Evolutionary conservation across 2,113 vertebrate genomes (phyloP).

Genomic region (Muscicapa adusta): DNA sequence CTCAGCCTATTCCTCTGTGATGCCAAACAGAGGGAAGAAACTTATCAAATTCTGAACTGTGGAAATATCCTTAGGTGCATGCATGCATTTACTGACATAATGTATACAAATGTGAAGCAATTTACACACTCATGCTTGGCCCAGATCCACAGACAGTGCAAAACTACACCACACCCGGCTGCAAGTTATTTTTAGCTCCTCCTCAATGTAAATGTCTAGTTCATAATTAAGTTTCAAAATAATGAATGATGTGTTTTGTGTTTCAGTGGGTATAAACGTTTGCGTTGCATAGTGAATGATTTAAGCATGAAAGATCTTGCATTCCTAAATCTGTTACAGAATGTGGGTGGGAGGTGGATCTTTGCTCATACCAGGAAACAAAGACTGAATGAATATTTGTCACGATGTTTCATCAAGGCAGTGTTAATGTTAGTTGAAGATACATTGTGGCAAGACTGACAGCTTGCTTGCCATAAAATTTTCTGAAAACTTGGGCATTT

Average conservation of each 20-base stretch:
- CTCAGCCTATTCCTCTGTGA: not conserved
- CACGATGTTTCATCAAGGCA: constrained; percentile 22
- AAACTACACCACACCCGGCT: not conserved
- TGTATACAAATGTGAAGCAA: not conserved
- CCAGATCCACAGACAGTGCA: not conserved
- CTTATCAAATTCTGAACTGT: not conserved
- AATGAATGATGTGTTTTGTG: constrained; percentile 44
- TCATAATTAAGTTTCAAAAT: constrained; percentile 40
- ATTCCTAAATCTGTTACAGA: constrained; percentile 45
- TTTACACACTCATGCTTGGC: constrained; percentile 7
- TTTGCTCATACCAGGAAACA: constrained; percentile 34
- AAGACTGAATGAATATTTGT: constrained; percentile 44
- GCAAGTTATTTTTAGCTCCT: constrained; percentile 42
- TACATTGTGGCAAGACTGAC: not conserved
- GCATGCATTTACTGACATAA: not conserved
- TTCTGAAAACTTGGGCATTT: not conserved
- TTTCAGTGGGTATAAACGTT: constrained; percentile 18
- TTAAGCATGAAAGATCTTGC: constrained; percentile 37
- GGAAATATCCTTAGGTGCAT: not conserved
- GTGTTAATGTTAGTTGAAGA: not conserved
- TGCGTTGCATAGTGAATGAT: not conserved
- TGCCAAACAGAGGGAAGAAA: not conserved
- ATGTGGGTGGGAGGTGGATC: constrained; percentile 43
- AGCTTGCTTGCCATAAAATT: not conserved
- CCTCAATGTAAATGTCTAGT: constrained; percentile 12